A percentile compares a stretch with the other conserved stretches of the same genome.
Evolutionary conservation across 2,113 vertebrate species (phyloP).

Genomic region (Notarius quadriscutis): DNA sequence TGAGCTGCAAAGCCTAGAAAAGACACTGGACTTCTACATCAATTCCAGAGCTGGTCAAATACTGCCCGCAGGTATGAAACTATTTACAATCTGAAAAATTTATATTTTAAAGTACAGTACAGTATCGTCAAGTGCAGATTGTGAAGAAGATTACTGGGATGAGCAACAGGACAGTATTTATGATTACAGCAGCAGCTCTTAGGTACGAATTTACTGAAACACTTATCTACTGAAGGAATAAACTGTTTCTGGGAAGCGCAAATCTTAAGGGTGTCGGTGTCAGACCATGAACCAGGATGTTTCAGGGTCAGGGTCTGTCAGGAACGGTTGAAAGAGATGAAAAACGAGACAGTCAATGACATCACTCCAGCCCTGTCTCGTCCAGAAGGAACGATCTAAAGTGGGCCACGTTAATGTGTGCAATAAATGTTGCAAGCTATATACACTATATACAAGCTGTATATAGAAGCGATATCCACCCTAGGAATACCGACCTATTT

Average conservation of each 20-base stretch:
- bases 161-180: neutral
- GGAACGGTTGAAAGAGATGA: neutral
- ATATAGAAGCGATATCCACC: too few species aligned
- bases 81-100: neutral
- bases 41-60: slow-evolving; percentile 55
- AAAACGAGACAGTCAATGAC: too few species aligned
- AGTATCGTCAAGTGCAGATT: neutral
- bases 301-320: neutral
- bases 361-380: too few species aligned
- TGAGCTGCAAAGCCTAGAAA: slow-evolving; percentile 69
- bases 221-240: neutral
- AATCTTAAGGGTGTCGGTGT: neutral
- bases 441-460: too few species aligned
- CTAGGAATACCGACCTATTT: too few species aligned
- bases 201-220: neutral
- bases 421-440: too few species aligned
- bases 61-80: slow-evolving; percentile 81
- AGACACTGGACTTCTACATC: slow-evolving; percentile 46
- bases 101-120: neutral
- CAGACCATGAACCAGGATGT: neutral
- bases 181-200: neutral
- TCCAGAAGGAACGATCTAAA: too few species aligned
- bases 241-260: neutral
- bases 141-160: neutral
- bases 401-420: too few species aligned